These are phyloP conservation scores for Meriones unguiculatus DNA, from an alignment of 2,113 vertebrate species.

Conservation along the genomic window DNA sequence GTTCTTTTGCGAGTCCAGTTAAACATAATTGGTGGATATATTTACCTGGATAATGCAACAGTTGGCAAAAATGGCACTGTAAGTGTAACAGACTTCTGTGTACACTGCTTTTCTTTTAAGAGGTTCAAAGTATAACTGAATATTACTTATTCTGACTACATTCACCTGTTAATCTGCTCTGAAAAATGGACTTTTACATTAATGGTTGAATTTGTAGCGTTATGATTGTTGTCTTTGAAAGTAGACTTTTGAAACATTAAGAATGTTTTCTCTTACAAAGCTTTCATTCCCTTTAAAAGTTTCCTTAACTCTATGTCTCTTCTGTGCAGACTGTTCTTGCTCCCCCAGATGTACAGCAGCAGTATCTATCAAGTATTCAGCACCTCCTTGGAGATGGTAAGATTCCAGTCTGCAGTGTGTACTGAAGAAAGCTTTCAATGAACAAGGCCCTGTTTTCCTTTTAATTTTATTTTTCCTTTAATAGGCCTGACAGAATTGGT, in stretches of 20 bases:
- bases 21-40: constrained; percentile 98
- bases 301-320: constrained; percentile 32
- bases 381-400: constrained; percentile 97
- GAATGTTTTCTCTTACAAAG: not conserved
- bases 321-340: constrained; percentile 90
- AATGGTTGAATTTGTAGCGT: constrained; percentile 23
- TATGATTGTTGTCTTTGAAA: constrained; percentile 34
- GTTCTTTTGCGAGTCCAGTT: constrained; percentile 95
- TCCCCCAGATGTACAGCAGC: constrained; percentile 97
- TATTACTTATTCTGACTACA: constrained; percentile 10
- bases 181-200: constrained; percentile 3
- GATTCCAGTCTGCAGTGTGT: constrained; percentile 52
- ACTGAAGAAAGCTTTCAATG: constrained; percentile 23
- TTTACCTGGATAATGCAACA: constrained; percentile 96
- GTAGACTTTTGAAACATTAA: not conserved
- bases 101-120: not conserved
- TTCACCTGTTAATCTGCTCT: not conserved
- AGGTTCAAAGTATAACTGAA: not conserved
- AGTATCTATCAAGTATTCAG: constrained; percentile 98
- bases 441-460: constrained; percentile 43
- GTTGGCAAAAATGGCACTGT: constrained; percentile 91
- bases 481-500: constrained; percentile 94
- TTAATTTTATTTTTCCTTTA: constrained; percentile 65
- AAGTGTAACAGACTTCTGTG: constrained; percentile 73
- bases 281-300: not conserved